Base-by-base conservation (phyloP, 1,140 invertebrate species). In the Colletes gigas region DNA sequence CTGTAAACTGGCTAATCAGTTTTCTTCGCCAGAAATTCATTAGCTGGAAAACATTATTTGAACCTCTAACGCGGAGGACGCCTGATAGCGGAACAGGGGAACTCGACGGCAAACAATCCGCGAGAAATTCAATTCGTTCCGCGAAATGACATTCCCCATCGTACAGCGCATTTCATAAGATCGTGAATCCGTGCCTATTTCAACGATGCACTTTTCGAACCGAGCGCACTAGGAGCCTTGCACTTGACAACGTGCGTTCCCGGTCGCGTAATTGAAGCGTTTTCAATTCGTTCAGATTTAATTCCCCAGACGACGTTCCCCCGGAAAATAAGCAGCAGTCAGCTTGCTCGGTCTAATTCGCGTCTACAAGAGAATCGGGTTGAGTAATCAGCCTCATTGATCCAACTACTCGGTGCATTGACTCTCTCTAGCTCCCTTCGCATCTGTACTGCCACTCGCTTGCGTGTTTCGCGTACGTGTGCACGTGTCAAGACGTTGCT, bases 311-410 rank as follows among this genome's bases (percentile, higher is more conserved):
- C 54, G 54, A 21, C 47, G 30, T 67, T 66, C 54, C 21, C 39
- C 39, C 21, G 54, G 70, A 67, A 74, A 79, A 57, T 66, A 74
- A 66, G 71, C 62, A 74, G 54, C 63, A 6, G 10, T 7, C 30
- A 39, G 52, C n/a, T 68, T 19, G 54, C 21, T 41, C 57, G 54
- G 78, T 75, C 78, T 80, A 72, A 21, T 14, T 75, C 78, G 78
- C 63, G 78, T 80, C 78, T 80, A 80, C 78, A 21, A 75, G 72
- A 75, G 78, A 67, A 80, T 73, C 70, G 66, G 17, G 73, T 66
- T 77, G 74, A 81, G 79, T 77, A 81, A 81, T 81, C 79, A 81
- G 73, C 65, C 79, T 81, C 79, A 81, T 81, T 81, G 79, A 81
- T 81, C 79, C 79, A 74, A 57, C 79, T 50, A 76, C 66, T 77